Evolutionary conservation across 2,888 invertebrate genomes (phyloP), one percentile per base, ranked within the genome.

Genomic region (Chrysolina haemoptera): DNA sequence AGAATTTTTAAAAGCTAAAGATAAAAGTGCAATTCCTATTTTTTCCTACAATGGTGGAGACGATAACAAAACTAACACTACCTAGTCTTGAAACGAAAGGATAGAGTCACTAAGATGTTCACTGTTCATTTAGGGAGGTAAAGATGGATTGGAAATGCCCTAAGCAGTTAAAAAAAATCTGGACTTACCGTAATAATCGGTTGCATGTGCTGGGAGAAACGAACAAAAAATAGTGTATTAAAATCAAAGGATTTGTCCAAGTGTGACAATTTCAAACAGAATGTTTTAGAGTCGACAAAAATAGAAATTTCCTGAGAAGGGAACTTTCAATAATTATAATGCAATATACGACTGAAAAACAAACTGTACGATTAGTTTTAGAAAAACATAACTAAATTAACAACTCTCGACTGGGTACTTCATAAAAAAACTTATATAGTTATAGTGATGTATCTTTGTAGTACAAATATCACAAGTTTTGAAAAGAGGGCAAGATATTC

Each of bases 111-210:
- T 18, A 12, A 62, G 27, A 69, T 62, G 43, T 62, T 62, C 63
- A 35, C 16, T n/a, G 46, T 65, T 14, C 20, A 50, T 14, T 62
- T 18, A 18, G 35, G 68, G 59, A 69, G 35, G 63, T 53, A 11
- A 5, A 63, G 27, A 40, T 55, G 63, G 70, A 70, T 48, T 63
- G 53, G 69, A 43, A 35, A 62, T 35, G 70, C 62, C 18, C 68
- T 40, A 71, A 71, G 73, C 73, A 46, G 65, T 59, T n/a, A 68
- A 74, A 71, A 70, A 76, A 77, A 73, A 71, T 68, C 67, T 72
- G 91, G 92, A 97, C 98, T 97, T 96, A 98, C 98, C 98, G 96
- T 98, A 98, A 92, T 98, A 98, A 92, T 97, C 98, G 92, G 97
- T 96, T 89, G 97, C 96, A 93, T 96, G 97, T 91, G 97, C 97